Evolutionary conservation across 2,113 vertebrate genomes (phyloP).

Genomic region (Sturnus vulgaris): DNA sequence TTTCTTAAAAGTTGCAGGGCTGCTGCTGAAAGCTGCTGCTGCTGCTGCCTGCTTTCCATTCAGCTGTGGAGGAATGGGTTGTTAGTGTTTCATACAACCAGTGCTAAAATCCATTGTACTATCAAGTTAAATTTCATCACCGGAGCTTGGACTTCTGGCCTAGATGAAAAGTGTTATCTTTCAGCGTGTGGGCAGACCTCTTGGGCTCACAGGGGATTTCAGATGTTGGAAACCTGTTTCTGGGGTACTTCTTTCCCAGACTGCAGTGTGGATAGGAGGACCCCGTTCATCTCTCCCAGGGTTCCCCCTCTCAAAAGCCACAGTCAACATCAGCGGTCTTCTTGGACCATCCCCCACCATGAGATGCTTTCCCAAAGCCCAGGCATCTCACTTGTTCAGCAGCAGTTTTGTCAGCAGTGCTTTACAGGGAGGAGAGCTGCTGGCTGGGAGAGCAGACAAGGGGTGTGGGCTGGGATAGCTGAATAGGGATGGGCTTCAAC

Average conservation of each 20-base stretch:
- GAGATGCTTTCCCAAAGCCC: not conserved
- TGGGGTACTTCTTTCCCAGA: not conserved
- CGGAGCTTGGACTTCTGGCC: not conserved
- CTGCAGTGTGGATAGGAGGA: not conserved
- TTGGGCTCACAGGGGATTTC: not conserved
- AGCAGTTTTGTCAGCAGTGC: not conserved
- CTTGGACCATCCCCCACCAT: accelerated
- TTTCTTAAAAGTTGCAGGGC: not conserved
- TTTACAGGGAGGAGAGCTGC: not conserved
- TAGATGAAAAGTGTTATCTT: not conserved
- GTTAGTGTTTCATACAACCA: not conserved
- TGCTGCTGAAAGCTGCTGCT: not conserved
- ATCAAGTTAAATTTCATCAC: not conserved
- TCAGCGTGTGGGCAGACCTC: not conserved
- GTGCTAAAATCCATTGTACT: not conserved
- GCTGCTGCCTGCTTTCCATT: not conserved
- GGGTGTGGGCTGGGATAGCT: not conserved
- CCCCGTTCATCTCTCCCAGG: accelerated
- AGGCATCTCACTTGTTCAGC: not conserved
- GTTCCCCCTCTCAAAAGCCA: not conserved
- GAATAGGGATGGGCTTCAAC: not conserved
- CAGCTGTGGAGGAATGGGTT: not conserved
- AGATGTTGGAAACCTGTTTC: not conserved
- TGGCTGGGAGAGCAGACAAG: not conserved
- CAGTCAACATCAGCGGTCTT: accelerated